These are phyloP conservation scores for Drosophila teissieri DNA, from an alignment of 1,140 invertebrate genomes.

Conservation along the genomic window DNA sequence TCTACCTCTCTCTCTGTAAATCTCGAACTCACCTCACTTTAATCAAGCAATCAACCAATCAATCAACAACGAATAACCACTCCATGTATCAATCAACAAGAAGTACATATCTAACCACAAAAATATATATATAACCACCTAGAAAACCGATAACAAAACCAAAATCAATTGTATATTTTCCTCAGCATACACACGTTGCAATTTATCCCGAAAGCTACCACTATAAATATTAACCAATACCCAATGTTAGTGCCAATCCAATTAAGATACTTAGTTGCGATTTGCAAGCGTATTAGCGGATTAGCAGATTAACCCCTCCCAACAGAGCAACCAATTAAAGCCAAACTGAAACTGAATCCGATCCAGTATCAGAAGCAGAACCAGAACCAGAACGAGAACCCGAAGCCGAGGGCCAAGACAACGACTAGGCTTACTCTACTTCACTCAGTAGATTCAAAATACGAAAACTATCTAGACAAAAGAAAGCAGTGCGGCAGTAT, in stretches of 20 bases:
- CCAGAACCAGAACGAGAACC: constrained; percentile 50
- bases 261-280: constrained; percentile 82
- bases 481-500: constrained; percentile 18
- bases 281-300: constrained; percentile 83
- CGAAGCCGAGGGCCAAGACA: constrained; percentile 27
- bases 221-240: constrained; percentile 41
- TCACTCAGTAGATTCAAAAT: constrained; percentile 21
- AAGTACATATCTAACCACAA: constrained; percentile 55
- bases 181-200: constrained; percentile 65
- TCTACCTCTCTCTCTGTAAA: constrained; percentile 63
- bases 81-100: constrained; percentile 52
- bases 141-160: constrained; percentile 33
- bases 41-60: constrained; percentile 53
- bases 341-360: constrained; percentile 42
- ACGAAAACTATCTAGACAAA: constrained; percentile 21
- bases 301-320: constrained; percentile 85
- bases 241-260: constrained; percentile 76
- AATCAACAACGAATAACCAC: constrained; percentile 54
- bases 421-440: constrained; percentile 6
- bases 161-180: constrained; percentile 67
- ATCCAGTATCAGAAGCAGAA: constrained; percentile 1
- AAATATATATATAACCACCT: constrained; percentile 70
- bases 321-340: constrained; percentile 66
- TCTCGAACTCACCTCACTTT: constrained; percentile 63
- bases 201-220: constrained; percentile 54